Percentiles rank a stretch among this genome's conserved stretches.
Evolutionary conservation across 2,113 vertebrate genomes (phyloP).

Genomic region (Jaculus jaculus): DNA sequence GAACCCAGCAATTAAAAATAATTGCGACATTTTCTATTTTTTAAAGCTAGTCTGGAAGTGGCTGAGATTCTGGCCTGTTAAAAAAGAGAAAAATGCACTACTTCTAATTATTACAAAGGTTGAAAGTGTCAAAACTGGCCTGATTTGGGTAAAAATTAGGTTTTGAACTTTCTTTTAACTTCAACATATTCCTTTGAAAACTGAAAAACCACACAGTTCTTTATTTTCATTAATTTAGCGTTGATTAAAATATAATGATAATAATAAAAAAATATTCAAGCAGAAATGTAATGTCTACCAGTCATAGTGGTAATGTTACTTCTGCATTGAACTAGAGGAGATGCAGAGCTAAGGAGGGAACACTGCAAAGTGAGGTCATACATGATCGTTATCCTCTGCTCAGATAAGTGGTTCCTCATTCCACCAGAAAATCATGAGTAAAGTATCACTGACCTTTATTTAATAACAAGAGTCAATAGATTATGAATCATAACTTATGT

Average conservation of each 20-base stretch:
- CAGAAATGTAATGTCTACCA: background rate
- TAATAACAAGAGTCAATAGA: background rate
- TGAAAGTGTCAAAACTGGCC: slow-evolving; percentile 56
- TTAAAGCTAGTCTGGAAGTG: slow-evolving; percentile 65
- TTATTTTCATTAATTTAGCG: slow-evolving; percentile 34
- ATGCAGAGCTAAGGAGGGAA: fast-evolving
- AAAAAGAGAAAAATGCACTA: slow-evolving; percentile 32
- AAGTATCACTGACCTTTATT: background rate
- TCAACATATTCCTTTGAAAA: slow-evolving; percentile 38
- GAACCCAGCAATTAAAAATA: slow-evolving; percentile 82
- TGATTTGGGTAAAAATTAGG: slow-evolving; percentile 12
- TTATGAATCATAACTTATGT: background rate
- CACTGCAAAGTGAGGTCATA: background rate
- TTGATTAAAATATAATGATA: background rate
- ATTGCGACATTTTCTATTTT: slow-evolving; percentile 74
- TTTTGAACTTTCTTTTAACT: slow-evolving; percentile 42
- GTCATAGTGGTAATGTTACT: background rate
- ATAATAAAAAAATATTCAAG: background rate
- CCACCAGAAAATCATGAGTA: background rate
- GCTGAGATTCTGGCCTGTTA: slow-evolving; percentile 44
- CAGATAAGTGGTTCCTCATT: background rate
- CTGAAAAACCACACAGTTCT: background rate
- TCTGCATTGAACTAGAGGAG: background rate
- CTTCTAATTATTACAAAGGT: slow-evolving; percentile 49
- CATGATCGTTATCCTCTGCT: background rate